Evolutionary conservation across 2,113 vertebrate genomes (phyloP).

Genomic region (Sceloporus undulatus): DNA sequence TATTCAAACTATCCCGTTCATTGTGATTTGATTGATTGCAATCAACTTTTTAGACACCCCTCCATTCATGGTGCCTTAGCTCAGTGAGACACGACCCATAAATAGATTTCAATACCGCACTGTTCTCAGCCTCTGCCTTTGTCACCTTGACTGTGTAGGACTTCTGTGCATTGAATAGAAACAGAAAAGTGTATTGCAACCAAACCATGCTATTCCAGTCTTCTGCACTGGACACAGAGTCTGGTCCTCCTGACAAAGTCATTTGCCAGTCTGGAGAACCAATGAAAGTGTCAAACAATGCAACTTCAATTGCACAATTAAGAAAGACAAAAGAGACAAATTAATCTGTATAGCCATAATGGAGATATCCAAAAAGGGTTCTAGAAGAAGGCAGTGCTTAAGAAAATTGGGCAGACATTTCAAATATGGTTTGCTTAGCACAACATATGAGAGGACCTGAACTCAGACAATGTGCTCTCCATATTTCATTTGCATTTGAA

Average conservation of each 20-base stretch:
- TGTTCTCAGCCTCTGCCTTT: not conserved
- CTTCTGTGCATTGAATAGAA: not conserved
- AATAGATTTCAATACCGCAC: not conserved
- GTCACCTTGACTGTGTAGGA: not conserved
- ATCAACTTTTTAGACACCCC: not conserved
- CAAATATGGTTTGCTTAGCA: not conserved
- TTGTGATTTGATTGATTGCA: not conserved
- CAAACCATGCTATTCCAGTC: not conserved
- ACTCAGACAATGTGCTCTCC: not conserved
- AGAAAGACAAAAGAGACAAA: not conserved
- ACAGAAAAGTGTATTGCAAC: not conserved
- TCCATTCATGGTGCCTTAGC: not conserved
- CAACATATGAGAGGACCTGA: not conserved
- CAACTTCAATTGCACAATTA: not conserved
- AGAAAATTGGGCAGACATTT: not conserved
- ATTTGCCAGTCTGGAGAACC: not conserved
- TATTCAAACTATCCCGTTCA: not conserved
- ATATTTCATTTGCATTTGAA: not conserved
- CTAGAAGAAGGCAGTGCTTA: not conserved
- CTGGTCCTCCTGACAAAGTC: not conserved
- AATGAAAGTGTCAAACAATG: not conserved
- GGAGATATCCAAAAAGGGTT: not conserved
- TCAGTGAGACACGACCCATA: no score
- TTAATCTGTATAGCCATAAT: not conserved
- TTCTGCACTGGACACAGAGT: not conserved